These are phyloP conservation scores for Thecophora atra DNA, from an alignment of 2,888 invertebrate genomes.

Conservation along the genomic window DNA sequence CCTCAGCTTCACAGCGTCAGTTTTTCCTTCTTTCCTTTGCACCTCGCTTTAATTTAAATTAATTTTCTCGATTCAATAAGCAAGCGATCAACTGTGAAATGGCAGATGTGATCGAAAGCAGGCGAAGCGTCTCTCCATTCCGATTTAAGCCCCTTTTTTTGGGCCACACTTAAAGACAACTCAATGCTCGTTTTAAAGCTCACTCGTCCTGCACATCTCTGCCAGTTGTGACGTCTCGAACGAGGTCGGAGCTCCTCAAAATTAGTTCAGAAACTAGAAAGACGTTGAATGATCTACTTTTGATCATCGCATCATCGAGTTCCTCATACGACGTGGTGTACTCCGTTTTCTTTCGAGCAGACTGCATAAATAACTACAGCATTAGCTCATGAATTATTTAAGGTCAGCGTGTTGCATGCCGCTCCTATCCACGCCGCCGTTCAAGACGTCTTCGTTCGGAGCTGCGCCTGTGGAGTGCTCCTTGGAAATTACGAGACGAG, in stretches of 20 bases:
- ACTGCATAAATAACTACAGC: constrained; percentile 42
- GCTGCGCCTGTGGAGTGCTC: constrained; percentile 13
- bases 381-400: constrained; percentile 43
- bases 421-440: background rate
- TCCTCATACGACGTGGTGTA: constrained; percentile 19
- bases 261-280: constrained; percentile 13
- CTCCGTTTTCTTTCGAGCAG: constrained; percentile 31
- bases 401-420: constrained; percentile 32
- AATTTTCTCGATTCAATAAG: background rate
- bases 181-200: no score
- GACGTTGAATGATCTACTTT: constrained; percentile 32
- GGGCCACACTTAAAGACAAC: no score
- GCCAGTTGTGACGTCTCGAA: no score
- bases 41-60: background rate
- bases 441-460: background rate
- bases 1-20: no score
- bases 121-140: background rate
- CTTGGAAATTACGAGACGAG: constrained; percentile 51
- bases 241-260: background rate
- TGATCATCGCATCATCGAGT: constrained; percentile 22
- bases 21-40: no score
- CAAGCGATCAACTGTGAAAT: constrained; percentile 7
- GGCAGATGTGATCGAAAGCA: background rate
- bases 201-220: no score
- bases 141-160: no score